Conservation (phyloP, 2,113 vertebrate species). For the Castor canadensis region DNA sequence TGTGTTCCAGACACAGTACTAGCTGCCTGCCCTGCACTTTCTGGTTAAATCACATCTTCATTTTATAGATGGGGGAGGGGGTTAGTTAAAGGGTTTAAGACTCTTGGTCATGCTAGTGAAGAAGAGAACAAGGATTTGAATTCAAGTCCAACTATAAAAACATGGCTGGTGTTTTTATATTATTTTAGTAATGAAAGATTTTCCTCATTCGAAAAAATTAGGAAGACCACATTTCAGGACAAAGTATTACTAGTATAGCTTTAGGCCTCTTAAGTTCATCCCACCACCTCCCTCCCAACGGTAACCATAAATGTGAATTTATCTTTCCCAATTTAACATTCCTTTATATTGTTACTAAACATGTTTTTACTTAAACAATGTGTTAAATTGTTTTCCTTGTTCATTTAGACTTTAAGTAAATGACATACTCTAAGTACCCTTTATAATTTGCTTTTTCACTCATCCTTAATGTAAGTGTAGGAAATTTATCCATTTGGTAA, state of each 20-base stretch:
- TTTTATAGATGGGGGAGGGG: background rate
- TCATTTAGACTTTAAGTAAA: background rate
- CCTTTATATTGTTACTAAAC: background rate
- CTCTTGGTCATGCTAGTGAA: background rate
- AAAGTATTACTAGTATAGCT: background rate
- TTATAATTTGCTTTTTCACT: background rate
- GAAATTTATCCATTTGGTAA: background rate
- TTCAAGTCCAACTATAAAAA: background rate
- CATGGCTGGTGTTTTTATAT: background rate
- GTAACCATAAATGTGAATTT: background rate
- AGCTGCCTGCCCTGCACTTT: background rate
- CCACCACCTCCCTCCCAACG: background rate
- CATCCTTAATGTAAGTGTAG: background rate
- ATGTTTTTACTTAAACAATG: background rate
- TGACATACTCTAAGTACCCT: background rate
- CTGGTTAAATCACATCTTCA: background rate
- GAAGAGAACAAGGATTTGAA: background rate
- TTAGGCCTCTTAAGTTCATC: background rate
- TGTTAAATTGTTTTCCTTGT: background rate
- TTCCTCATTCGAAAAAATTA: background rate
- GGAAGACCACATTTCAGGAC: too few species aligned
- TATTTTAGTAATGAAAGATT: conserved; percentile 8
- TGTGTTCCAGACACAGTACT: background rate
- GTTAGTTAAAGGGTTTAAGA: background rate
- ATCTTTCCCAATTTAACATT: background rate